A percentile compares a stretch with the other conserved stretches of the same genome.
Conservation (phyloP, 2,113 vertebrate species). For the Thermophis baileyi region DNA sequence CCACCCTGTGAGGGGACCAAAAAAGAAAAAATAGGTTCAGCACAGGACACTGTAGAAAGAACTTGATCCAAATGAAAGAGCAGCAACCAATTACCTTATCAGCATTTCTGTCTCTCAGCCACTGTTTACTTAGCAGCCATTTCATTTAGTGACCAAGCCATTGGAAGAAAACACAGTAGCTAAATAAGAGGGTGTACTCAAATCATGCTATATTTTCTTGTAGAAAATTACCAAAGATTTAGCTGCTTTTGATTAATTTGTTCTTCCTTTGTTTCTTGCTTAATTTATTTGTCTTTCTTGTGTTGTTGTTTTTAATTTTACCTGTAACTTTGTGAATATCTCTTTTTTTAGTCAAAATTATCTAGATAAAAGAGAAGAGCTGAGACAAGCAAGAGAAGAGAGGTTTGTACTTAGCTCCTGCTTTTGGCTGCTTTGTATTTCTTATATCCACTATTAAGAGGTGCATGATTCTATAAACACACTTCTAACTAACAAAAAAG, state of each 20-base stretch:
- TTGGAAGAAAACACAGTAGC: not conserved
- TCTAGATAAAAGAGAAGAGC: conserved; percentile 89
- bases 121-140: not conserved
- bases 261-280: conserved; percentile 22
- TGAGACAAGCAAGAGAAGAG: conserved; percentile 89
- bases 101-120: not conserved
- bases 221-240: not conserved
- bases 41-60: not conserved
- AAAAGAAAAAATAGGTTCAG: not conserved
- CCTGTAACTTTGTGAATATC: conserved; percentile 52
- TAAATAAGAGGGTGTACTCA: not conserved
- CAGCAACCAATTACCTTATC: not conserved
- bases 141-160: not conserved
- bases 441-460: conserved; percentile 3
- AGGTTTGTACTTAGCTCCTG: conserved; percentile 76
- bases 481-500: conserved; percentile 44
- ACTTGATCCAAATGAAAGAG: not conserved
- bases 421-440: conserved; percentile 34
- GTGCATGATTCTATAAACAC: conserved; percentile 6
- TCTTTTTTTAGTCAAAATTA: conserved; percentile 82
- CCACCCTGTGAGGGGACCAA: not conserved
- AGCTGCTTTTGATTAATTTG: conserved; percentile 22
- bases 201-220: not conserved
- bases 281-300: conserved; percentile 37
- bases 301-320: conserved; percentile 37